phyloP scores from a whole-genome alignment of 2,888 invertebrate species.

The Cetonia aurata region DNA sequence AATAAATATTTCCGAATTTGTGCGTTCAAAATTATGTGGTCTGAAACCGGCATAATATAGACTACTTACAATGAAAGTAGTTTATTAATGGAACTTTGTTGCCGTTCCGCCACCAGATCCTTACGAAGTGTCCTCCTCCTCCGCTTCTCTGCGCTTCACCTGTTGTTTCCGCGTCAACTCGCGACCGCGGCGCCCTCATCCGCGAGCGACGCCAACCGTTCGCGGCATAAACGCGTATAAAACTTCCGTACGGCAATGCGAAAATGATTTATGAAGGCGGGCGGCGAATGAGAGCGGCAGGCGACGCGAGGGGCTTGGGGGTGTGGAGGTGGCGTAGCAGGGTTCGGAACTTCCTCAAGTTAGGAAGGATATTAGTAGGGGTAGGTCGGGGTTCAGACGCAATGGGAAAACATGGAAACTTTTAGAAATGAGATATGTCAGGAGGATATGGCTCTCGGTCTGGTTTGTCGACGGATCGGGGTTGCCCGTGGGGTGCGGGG shows the following conservation, averaged over 20 bases:
- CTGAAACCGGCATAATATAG: too few species aligned
- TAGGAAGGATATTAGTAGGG: conserved; percentile 55
- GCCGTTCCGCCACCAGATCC: too few species aligned
- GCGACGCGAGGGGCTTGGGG: neutral
- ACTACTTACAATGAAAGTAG: too few species aligned
- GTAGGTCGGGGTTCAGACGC: conserved; percentile 57
- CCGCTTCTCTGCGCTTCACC: too few species aligned
- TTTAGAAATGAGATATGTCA: conserved; percentile 54
- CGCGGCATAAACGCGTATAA: conserved; percentile 31
- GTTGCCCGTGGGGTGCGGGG: conserved; percentile 9
- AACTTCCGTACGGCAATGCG: conserved; percentile 37
- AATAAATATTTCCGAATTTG: too few species aligned
- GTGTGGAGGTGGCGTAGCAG: neutral
- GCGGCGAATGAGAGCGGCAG: conserved; percentile 33
- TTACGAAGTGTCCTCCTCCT: too few species aligned
- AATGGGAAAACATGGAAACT: conserved; percentile 57
- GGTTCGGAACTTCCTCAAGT: conserved; percentile 46
- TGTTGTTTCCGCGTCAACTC: too few species aligned
- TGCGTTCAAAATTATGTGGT: too few species aligned
- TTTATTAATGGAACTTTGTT: too few species aligned
- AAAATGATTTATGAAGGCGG: conserved; percentile 45
- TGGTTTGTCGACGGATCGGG: conserved; percentile 32
- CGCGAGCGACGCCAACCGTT: neutral
- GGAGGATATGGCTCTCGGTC: conserved; percentile 30
- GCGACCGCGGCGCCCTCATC: neutral